Evolutionary conservation across 2,113 vertebrate genomes (phyloP), one percentile per base, ranked within the genome.

Genomic region (Mobula hypostoma): DNA sequence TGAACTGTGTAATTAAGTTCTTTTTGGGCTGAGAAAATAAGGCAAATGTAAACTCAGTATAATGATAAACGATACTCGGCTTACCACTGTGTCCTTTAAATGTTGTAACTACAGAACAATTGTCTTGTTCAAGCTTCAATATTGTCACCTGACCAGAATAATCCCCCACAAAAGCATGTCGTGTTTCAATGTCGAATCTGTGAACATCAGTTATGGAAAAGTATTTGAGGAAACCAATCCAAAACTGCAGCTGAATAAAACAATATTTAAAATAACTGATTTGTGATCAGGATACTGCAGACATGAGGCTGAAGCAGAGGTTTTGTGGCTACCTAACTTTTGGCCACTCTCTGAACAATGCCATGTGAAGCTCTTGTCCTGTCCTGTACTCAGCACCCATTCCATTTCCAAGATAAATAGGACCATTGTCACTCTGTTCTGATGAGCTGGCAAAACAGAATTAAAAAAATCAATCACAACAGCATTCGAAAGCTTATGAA

Each of bases 101-200:
- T 2, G 98, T 98, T 0, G 98, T 99, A 94, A 99, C 98, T 91
- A 99, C 96, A 95, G 97, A 98, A 96, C 99, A 99, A 96, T 95
- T 97, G 96, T 99, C 98, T 96, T 98, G 98, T 95, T 99, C 99
- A 96, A 99, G 96, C 96, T 99, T 99, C 95, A 99, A 97, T 95
- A 99, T 99, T 78, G 99, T 99, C 95, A 99, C 99, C 97, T 99
- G 99, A 94, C 99, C 99, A 1, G 99, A 99, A 94, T 98, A 98
- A 94, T 99, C 99, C 63, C 99, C 99, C 21, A 99, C 98, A 95
- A 99, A 99, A 80, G 98, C 98, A 0, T 99, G 98, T 94, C 98
- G 97, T 2, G 98, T 99, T 96, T 99, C 99, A 94, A 99, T 98
- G 94, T 99, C 99, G 95, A 99, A 99, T 96, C 99, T 99, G 95